Conservation (phyloP, 2,888 invertebrate genomes). For the Diarsia rubi region DNA sequence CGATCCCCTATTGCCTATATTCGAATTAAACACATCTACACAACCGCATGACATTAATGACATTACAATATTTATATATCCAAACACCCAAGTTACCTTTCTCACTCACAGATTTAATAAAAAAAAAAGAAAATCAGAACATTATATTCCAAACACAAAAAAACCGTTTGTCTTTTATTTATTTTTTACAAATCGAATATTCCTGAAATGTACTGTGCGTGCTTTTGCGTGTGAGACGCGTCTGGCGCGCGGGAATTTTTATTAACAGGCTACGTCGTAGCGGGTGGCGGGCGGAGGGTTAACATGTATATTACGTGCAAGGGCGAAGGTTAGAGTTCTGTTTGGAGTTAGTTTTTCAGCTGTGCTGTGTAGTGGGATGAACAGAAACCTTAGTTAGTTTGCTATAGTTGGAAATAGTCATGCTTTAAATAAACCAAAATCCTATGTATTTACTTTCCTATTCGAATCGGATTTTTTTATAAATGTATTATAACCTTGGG, state of each 20-base stretch:
- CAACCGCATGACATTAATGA: not conserved
- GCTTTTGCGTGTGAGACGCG: slow-evolving; percentile 62
- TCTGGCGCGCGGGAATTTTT: slow-evolving; percentile 72
- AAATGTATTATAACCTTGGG: too few relatives aligned
- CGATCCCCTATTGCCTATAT: not conserved
- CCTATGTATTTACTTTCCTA: too few relatives aligned
- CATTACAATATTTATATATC: not conserved
- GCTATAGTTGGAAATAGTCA: not conserved
- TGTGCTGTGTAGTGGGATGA: not conserved
- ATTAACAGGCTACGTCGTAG: slow-evolving; percentile 58
- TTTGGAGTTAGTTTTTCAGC: slow-evolving; percentile 6
- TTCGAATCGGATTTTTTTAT: too few relatives aligned
- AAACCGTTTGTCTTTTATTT: slow-evolving; percentile 21
- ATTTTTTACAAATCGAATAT: slow-evolving; percentile 50
- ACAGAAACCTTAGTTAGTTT: not conserved
- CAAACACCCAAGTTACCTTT: not conserved
- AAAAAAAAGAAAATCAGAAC: not conserved
- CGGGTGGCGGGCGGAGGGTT: slow-evolving; percentile 54
- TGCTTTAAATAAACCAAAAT: too few relatives aligned
- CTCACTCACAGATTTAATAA: not conserved
- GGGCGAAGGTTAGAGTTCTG: slow-evolving; percentile 23
- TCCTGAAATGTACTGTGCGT: slow-evolving; percentile 52
- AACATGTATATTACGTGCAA: slow-evolving; percentile 68
- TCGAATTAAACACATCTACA: not conserved
- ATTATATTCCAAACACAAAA: not conserved